Base-by-base conservation (phyloP, 2,113 vertebrate species). In the Chionomys nivalis region DNA sequence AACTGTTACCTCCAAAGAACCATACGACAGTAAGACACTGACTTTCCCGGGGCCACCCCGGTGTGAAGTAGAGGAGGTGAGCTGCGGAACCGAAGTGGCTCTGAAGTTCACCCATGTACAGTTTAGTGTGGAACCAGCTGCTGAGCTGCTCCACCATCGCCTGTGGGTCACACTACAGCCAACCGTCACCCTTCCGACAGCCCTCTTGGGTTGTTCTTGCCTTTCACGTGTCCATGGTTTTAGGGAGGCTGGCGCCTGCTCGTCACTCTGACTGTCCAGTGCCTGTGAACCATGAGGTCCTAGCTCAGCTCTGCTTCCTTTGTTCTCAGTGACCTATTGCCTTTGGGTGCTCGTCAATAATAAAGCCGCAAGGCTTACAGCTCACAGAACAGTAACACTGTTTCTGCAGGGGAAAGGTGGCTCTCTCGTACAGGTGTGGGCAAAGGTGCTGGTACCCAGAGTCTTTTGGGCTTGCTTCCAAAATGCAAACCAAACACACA, bases 401-500 rank as follows among this genome's bases (percentile, higher is more conserved):
- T 63, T 96, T 55, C 42, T 13, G 75, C 76, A 1, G 2, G 49
- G 91, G 90, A 79, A 44, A 47, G 83, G 70, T 1, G 58, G 42
- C 23, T 90, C 81, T 42, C 42, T 90, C 1, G 6, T 1, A 26
- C 77, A 94, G 44, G 81, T 78, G 33, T 42, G 75, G 81, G 65
- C 87, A 92, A 91, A 95, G 78, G 47, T 61, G 86, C 86, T 94
- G 78, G 78, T 76, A 61, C 89, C 91, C 66, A 70, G 73, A 89
- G 75, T n/a, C 63, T 0, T 81, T 89, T 44, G 81, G 95, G 96
- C 95, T 93, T 92, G 86, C n/a, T 16, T 96, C 95, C 96, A 96
- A 96, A 89, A 91, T 33, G 58, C 89, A 79, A 65, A 68, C 24
- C 76, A 79, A 95, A 85, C 89, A 83, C 82, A 87, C 68, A 89